Percentiles rank a stretch among this genome's conserved stretches.
phyloP scores from a whole-genome alignment of 2,113 vertebrate genomes.

The Pachyramphus minor region DNA sequence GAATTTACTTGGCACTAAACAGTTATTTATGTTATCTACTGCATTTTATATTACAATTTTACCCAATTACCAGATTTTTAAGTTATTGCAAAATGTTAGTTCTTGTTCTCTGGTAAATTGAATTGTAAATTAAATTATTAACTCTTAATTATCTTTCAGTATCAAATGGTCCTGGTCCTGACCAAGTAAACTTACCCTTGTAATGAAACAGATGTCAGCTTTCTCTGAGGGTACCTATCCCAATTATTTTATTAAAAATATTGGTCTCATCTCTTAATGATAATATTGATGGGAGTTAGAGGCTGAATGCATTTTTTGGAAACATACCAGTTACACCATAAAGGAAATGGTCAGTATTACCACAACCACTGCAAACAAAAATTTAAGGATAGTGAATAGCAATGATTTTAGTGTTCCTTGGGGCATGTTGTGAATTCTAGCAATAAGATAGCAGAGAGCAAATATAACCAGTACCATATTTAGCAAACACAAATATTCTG shows the following conservation, averaged over 20 bases:
- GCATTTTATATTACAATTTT: not conserved
- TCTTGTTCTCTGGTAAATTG: not conserved
- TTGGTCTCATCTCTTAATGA: not conserved
- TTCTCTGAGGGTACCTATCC: not conserved
- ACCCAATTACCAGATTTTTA: not conserved
- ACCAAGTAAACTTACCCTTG: not conserved
- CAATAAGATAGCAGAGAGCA: constrained; percentile 13
- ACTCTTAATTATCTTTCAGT: not conserved
- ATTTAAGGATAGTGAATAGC: constrained; percentile 36
- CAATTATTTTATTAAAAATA: not conserved
- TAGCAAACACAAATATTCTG: constrained; percentile 26
- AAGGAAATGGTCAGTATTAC: constrained; percentile 13
- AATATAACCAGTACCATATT: not conserved
- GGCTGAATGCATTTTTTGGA: not conserved
- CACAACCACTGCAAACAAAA: not conserved
- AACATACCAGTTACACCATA: not conserved
- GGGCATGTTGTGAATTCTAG: not conserved
- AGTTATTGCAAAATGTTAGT: not conserved
- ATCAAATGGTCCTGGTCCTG: not conserved
- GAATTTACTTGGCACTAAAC: not conserved
- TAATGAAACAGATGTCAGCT: not conserved
- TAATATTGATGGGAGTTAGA: not conserved
- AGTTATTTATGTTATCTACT: not conserved
- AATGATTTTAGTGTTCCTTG: not conserved
- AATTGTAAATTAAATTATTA: not conserved